Evolutionary conservation across 2,113 vertebrate species (phyloP).

Genomic region (Tachycineta bicolor): DNA sequence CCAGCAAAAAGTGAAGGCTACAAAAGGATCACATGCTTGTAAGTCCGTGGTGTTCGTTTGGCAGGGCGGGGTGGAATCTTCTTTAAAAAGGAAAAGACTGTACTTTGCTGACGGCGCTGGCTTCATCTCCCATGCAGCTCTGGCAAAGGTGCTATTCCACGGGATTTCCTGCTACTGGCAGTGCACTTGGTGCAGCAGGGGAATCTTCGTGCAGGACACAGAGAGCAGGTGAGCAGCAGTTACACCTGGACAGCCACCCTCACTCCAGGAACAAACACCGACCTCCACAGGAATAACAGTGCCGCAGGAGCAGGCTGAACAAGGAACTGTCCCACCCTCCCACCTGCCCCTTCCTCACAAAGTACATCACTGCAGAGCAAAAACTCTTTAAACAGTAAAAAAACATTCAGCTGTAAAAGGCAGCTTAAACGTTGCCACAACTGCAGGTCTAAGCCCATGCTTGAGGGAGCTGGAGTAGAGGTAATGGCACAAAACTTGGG

Average conservation of each 20-base stretch:
- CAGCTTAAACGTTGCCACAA: neutral
- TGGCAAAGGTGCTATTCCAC: neutral
- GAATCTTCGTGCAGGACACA: neutral
- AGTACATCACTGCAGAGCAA: neutral
- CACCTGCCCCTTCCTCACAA: fast-evolving
- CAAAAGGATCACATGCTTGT: neutral
- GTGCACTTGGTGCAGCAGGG: neutral
- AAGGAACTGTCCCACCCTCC: neutral
- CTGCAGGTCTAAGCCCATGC: fast-evolving
- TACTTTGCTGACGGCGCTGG: neutral
- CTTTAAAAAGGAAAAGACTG: neutral
- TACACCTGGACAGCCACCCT: neutral
- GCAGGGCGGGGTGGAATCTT: neutral
- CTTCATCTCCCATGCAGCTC: neutral
- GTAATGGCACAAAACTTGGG: neutral
- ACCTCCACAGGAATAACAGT: fast-evolving
- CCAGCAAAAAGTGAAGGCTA: neutral
- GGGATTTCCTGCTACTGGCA: neutral
- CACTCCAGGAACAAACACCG: fast-evolving
- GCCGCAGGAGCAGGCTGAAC: neutral
- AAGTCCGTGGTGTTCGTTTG: fast-evolving
- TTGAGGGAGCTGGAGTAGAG: neutral
- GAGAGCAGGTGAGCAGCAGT: neutral
- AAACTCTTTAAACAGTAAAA: neutral
- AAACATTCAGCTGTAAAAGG: neutral